phyloP scores from a whole-genome alignment of 2,113 vertebrate genomes.

The Mesoclemmys tuberculata region DNA sequence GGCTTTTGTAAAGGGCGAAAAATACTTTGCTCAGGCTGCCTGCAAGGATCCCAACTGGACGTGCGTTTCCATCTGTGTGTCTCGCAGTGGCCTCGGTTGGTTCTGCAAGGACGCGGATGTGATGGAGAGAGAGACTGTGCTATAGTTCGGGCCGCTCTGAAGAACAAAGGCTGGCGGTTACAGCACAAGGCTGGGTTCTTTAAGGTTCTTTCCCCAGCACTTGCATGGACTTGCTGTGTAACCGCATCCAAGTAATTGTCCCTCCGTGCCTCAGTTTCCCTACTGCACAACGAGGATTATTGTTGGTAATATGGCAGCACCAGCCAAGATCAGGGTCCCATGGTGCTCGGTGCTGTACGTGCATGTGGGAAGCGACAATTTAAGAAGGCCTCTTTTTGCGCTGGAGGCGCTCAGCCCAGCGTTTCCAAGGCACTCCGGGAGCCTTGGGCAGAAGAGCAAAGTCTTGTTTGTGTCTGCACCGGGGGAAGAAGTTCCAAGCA shows the following conservation, averaged over 20 bases:
- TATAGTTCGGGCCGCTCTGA: background rate
- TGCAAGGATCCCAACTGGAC: background rate
- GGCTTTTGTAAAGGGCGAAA: background rate
- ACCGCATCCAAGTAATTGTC: background rate
- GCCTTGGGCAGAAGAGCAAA: background rate
- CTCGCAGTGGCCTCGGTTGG: background rate
- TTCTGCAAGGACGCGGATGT: background rate
- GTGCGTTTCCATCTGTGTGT: too few relatives aligned
- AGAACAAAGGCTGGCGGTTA: background rate
- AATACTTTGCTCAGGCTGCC: background rate
- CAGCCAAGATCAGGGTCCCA: background rate
- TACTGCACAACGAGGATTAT: background rate
- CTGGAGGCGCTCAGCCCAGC: background rate
- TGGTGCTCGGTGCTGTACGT: background rate
- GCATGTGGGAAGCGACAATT: background rate
- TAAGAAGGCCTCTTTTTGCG: background rate
- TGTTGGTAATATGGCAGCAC: background rate
- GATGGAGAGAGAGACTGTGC: background rate
- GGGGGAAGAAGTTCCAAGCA: background rate
- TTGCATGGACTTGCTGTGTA: background rate
- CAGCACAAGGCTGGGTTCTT: background rate
- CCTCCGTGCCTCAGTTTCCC: background rate
- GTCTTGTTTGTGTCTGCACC: background rate
- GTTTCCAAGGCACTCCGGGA: background rate
- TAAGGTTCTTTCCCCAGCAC: background rate